Percentiles rank a stretch among this genome's conserved stretches.
These are phyloP conservation scores for Graphium colonna DNA, from an alignment of 2,888 invertebrate genomes.

Conservation along the genomic window DNA sequence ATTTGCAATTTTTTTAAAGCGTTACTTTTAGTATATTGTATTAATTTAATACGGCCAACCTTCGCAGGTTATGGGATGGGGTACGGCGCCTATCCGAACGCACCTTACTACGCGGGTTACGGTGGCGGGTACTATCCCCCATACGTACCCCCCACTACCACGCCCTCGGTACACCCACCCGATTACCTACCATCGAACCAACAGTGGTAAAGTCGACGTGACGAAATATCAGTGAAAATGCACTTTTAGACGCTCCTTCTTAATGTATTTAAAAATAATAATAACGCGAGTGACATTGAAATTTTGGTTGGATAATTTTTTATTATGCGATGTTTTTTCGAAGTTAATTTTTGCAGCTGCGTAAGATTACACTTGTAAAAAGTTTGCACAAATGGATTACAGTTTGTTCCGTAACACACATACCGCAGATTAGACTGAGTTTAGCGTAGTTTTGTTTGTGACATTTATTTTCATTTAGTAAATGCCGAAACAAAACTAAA, in stretches of 20 bases:
- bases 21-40: neutral
- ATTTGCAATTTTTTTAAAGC: too few relatives aligned
- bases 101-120: conserved; percentile 79
- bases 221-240: conserved; percentile 1
- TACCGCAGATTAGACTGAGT: too few relatives aligned
- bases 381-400: neutral
- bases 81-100: conserved; percentile 64
- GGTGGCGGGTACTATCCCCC: conserved; percentile 74
- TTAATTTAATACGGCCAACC: neutral
- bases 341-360: neutral
- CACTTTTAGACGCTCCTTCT: conserved; percentile 8
- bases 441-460: too few relatives aligned
- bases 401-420: too few relatives aligned
- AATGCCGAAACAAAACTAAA: too few relatives aligned
- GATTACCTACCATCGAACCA: conserved; percentile 65
- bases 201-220: conserved; percentile 53
- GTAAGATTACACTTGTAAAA: neutral
- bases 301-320: neutral
- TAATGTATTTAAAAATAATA: conserved; percentile 20
- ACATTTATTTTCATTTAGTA: too few relatives aligned
- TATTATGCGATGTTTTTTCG: neutral
- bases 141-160: conserved; percentile 49
- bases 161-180: conserved; percentile 35
- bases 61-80: conserved; percentile 64
- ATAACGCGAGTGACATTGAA: conserved; percentile 9